Percentiles rank a stretch among this genome's conserved stretches.
Evolutionary conservation across 2,113 vertebrate species (phyloP).

Genomic region (Ctenomys sociabilis): DNA sequence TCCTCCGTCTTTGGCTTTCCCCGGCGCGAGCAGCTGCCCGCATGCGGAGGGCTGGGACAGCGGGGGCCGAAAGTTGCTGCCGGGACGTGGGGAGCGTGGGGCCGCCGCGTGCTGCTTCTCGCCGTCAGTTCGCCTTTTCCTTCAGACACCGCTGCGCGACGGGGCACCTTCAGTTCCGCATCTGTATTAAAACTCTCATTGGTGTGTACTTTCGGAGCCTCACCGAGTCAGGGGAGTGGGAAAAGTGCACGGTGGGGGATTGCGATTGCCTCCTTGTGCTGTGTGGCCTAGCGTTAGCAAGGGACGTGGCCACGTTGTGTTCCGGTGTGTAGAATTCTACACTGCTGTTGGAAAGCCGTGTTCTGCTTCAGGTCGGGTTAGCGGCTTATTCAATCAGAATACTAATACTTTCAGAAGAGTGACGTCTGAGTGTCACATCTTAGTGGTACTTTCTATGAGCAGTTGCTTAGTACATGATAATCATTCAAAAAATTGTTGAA

Average conservation of each 20-base stretch:
- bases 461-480: neutral
- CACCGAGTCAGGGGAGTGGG: neutral
- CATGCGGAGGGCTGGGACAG: neutral
- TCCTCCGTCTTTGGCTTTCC: neutral
- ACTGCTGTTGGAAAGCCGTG: neutral
- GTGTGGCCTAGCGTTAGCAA: neutral
- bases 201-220: neutral
- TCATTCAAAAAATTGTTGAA: neutral
- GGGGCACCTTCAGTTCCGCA: neutral
- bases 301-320: neutral
- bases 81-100: neutral
- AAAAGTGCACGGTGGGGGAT: neutral
- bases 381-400: neutral
- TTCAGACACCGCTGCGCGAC: neutral
- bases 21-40: rapidly evolving
- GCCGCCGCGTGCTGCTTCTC: neutral
- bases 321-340: neutral
- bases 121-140: neutral
- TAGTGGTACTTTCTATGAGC: neutral
- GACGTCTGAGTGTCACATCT: neutral
- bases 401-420: neutral
- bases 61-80: slow-evolving; percentile 48
- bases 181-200: neutral
- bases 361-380: neutral
- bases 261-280: neutral